Evolutionary conservation across 1,140 invertebrate species (phyloP), one percentile per base, ranked within the genome.

Genomic region (Polypedilum pembai): DNA sequence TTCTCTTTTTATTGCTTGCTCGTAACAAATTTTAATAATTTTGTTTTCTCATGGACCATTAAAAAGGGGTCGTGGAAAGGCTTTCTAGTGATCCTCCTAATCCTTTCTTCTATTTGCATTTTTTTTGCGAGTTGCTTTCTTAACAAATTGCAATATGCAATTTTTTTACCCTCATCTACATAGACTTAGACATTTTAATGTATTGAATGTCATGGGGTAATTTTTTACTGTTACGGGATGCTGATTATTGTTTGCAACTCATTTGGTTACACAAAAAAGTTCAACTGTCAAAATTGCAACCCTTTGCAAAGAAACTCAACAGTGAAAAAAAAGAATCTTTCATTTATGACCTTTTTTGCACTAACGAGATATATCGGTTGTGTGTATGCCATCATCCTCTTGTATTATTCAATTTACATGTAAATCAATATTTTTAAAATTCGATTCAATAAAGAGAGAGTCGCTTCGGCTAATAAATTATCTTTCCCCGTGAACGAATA

Each of bases 311-410:
- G 17, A 18, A 66, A 20, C n/a, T n/a, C n/a, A 66, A 5, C 1
- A 33, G 24, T 3, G 24, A 33, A 33, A 33, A 33, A 33, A 33
- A 33, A 5, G 5, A 33, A 3, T 33, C 24, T 33, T 33, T 33
- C 7, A 18, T 69, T 69, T 69, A 69, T 69, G 65, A 69, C 65
- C 65, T 69, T 69, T 69, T 69, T 69, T 69, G 17, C 65, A 69
- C 15, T 69, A 69, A 69, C 65, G 65, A 69, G 65, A 69, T 69
- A 33, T 33, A 69, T 21, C 18, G 8, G 12, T 56, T 69, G 65
- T 21, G 65, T 21, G 7, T 20, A 21, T 18, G n/a, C 24, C 24
- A 33, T 33, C 65, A 69, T 69, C 20, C 17, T 69, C 20, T 10
- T 18, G 65, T 20, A 56, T 56, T 12, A 10, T 69, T 18, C 17